Evolutionary conservation across 64 coral and sea anemone species (phyloP).

Genomic region (Acropora yongei): DNA sequence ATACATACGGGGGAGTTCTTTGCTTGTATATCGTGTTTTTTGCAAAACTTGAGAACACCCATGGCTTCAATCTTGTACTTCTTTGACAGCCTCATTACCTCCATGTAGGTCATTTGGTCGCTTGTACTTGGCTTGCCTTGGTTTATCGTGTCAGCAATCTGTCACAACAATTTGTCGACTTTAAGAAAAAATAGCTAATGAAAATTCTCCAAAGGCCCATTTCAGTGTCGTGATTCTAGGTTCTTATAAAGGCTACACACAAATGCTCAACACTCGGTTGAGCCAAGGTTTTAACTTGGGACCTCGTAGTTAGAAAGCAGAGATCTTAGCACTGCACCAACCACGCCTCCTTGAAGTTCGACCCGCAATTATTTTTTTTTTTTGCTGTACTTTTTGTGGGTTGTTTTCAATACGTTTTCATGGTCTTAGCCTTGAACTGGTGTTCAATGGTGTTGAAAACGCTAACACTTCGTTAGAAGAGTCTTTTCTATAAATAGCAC

Average conservation of each 20-base stretch:
- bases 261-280: too few relatives aligned
- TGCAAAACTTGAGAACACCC: constrained; percentile 47
- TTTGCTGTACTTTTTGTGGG: too few relatives aligned
- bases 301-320: too few relatives aligned
- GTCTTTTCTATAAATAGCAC: constrained; percentile 1
- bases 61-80: constrained; percentile 49
- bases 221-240: neutral
- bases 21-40: constrained; percentile 12
- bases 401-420: too few relatives aligned
- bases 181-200: neutral
- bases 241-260: neutral
- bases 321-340: too few relatives aligned
- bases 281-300: too few relatives aligned
- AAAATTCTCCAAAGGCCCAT: neutral
- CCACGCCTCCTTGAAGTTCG: too few relatives aligned
- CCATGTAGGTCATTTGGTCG: constrained; percentile 24
- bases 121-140: neutral
- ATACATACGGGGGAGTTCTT: constrained; percentile 41
- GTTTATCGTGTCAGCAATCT: constrained; percentile 51
- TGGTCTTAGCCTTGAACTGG: too few relatives aligned
- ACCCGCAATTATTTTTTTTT: too few relatives aligned
- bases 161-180: neutral
- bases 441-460: too few relatives aligned
- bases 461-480: neutral
- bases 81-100: constrained; percentile 54